These are phyloP conservation scores for Opisthocomus hoazin DNA, from an alignment of 2,113 vertebrate species.

Conservation along the genomic window DNA sequence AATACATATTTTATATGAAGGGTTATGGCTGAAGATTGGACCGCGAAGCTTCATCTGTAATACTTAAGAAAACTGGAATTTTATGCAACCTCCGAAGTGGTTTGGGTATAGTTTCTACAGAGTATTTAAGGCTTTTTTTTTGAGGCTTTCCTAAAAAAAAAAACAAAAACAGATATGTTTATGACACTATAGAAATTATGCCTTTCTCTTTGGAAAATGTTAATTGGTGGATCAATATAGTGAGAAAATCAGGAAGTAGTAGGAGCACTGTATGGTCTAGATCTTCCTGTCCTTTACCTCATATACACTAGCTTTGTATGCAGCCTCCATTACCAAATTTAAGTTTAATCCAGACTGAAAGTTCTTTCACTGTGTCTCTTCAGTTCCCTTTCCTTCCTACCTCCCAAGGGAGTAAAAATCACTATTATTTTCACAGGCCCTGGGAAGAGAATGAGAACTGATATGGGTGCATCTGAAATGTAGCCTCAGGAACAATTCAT, in stretches of 20 bases:
- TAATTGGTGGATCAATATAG: not conserved
- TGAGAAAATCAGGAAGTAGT: not conserved
- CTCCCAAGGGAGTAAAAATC: not conserved
- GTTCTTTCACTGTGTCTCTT: not conserved
- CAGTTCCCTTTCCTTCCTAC: not conserved
- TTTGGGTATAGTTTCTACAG: not conserved
- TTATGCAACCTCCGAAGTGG: not conserved
- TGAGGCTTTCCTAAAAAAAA: not conserved
- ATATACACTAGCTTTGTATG: not conserved
- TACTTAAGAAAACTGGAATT: not conserved
- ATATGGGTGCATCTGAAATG: not conserved
- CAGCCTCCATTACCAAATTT: not conserved
- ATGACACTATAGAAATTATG: not conserved
- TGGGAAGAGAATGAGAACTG: not conserved
- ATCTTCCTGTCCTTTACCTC: not conserved
- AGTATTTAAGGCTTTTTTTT: no score
- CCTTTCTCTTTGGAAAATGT: not conserved
- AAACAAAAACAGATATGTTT: not conserved
- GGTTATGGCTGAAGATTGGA: not conserved
- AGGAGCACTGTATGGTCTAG: not conserved
- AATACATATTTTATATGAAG: not conserved
- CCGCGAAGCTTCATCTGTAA: not conserved
- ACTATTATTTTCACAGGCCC: not conserved
- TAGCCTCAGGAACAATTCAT: not conserved
- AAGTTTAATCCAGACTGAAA: not conserved